Base-by-base conservation (phyloP, 92 coral and sea anemone species). In the Bergia sp. region DNA sequence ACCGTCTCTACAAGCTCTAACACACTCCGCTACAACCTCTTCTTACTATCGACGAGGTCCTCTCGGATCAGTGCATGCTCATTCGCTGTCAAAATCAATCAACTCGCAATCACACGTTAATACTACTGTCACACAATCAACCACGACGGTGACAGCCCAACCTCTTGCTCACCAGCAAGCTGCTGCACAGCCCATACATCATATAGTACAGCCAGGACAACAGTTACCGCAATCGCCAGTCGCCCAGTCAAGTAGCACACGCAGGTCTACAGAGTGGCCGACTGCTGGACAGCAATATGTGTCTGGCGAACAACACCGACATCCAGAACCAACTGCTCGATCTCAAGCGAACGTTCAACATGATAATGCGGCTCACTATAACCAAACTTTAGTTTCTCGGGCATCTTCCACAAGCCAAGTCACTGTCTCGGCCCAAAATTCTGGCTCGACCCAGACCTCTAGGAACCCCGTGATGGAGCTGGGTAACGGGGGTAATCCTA, bases 401-500 rank as follows among this genome's bases (percentile, higher is more conserved):
- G 7, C 80, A 15, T 41, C 80, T 41, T 8, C 21, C 21, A 16
- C 47, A 1, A 74, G 9, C 21, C 18, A 58, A 41, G 73, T 8
- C 73, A 58, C 50, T 3, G 57, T 45, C 77, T 13, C 38, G 21
- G 41, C 41, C 23, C 73, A 67, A 11, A 29, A 1, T 64, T 67
- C 87, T 11, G 39, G 40, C 76, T 69, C 67, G 13, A 8, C 73
- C 66, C 76, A 50, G 85, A 15, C 61, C 13, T 66, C 75, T 82
- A 37, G 23, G 13, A n/a, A 16, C 49, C n/a, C 86, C 39, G 37
- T 16, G 1, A 29, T 29, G 29, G 42, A n/a, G 73, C 73, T 10
- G 37, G 15, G 49, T 40, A 55, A 7, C 18, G 20, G 38, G 45
- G n/a, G 37, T 38, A 5, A 7, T 37, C 57, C 43, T n/a, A 16